Evolutionary conservation across 1,140 invertebrate species (phyloP).

Genomic region (Cotesia glomerata): DNA sequence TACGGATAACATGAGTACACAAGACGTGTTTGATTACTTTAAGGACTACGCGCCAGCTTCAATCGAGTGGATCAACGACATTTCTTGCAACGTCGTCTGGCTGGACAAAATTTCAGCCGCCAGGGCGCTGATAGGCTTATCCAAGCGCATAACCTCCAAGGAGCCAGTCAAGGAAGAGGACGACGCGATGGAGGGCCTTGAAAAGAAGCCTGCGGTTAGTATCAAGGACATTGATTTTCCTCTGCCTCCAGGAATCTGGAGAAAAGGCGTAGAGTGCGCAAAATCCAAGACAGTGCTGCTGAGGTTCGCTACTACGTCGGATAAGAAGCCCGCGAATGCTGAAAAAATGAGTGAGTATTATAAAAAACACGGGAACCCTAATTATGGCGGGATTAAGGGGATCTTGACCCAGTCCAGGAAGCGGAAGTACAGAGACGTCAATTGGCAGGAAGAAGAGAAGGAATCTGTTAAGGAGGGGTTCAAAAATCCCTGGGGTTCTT

Average conservation of each 20-base stretch:
- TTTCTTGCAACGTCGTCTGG: slow-evolving; percentile 82
- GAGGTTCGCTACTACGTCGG: slow-evolving; percentile 73
- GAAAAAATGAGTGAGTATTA: slow-evolving; percentile 72
- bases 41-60: slow-evolving; percentile 74
- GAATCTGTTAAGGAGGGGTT: slow-evolving; percentile 50
- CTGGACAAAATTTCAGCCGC: slow-evolving; percentile 74
- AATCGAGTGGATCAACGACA: slow-evolving; percentile 83
- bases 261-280: slow-evolving; percentile 69
- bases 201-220: slow-evolving; percentile 48
- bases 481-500: slow-evolving; percentile 77
- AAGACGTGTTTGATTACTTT: slow-evolving; percentile 82
- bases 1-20: slow-evolving; percentile 75
- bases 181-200: slow-evolving; percentile 32
- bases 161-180: slow-evolving; percentile 38
- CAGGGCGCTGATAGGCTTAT: slow-evolving; percentile 71
- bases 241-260: slow-evolving; percentile 77
- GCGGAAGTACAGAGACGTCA: slow-evolving; percentile 49
- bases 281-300: slow-evolving; percentile 75
- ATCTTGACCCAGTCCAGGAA: slow-evolving; percentile 15
- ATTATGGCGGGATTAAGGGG: slow-evolving; percentile 65
- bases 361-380: slow-evolving; percentile 70
- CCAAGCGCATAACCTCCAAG: slow-evolving; percentile 61
- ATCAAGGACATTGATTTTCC: slow-evolving; percentile 64
- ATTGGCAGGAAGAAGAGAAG: slow-evolving; percentile 33
- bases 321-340: slow-evolving; percentile 68